A percentile compares a stretch with the other conserved stretches of the same genome.
phyloP scores from a whole-genome alignment of 2,797 vertebrate genomes.

The Oryzias sinensis region DNA sequence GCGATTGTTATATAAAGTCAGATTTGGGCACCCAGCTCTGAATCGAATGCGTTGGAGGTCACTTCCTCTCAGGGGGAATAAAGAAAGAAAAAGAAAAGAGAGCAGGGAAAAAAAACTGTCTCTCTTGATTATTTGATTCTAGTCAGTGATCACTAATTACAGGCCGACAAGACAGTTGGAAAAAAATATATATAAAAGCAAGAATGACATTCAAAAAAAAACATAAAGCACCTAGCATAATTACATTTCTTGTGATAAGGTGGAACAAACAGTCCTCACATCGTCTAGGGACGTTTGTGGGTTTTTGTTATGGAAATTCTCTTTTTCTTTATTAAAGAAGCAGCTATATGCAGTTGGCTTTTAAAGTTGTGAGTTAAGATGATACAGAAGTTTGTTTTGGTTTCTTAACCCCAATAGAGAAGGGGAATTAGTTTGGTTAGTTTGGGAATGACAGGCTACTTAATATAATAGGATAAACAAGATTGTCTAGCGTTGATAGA shows the following conservation, averaged over 20 bases:
- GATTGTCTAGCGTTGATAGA: slow-evolving; percentile 20
- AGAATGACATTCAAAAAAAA: slow-evolving; percentile 29
- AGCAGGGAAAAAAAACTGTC: slow-evolving; percentile 57
- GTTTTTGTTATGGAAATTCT: slow-evolving; percentile 36
- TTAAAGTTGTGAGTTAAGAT: slow-evolving; percentile 40
- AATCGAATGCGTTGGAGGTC: slow-evolving; percentile 53
- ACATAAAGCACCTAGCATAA: slow-evolving; percentile 62
- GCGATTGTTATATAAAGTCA: slow-evolving; percentile 32
- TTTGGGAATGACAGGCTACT: slow-evolving; percentile 2
- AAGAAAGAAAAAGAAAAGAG: slow-evolving; percentile 23
- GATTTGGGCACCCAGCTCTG: slow-evolving; percentile 21
- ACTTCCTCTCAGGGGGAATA: slow-evolving; percentile 43
- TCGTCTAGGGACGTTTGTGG: slow-evolving; percentile 35
- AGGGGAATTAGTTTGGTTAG: slow-evolving; percentile 2
- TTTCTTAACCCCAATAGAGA: slow-evolving; percentile 8
- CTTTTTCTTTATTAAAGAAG: slow-evolving; percentile 43
- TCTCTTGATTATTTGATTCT: slow-evolving; percentile 61
- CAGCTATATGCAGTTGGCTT: slow-evolving; percentile 21
- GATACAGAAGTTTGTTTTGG: slow-evolving; percentile 11
- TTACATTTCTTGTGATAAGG: slow-evolving; percentile 64
- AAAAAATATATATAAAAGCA: slow-evolving; percentile 34
- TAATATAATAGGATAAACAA: slow-evolving; percentile 10
- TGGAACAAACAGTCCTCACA: slow-evolving; percentile 38
- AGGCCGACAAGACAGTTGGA: slow-evolving; percentile 55
- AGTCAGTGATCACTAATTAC: slow-evolving; percentile 74